Evolutionary conservation across 2,113 vertebrate species (phyloP), one percentile per base, ranked within the genome.

Genomic region (Hiodon tergisus): DNA sequence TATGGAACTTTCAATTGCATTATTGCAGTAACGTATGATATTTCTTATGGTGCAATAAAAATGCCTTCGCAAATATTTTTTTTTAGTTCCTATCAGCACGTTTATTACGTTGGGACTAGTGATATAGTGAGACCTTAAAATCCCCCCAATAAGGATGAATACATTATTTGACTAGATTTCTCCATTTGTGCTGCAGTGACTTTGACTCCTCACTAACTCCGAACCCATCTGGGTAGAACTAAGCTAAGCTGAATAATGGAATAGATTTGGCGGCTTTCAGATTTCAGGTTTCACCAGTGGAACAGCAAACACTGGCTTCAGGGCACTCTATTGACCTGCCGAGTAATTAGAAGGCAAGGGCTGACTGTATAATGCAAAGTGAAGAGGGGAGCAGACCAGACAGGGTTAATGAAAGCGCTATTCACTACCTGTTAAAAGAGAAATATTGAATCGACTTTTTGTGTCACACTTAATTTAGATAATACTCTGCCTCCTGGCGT

Each of bases 201-300:
- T 47, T 50, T 72, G 70, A 72, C 58, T 58, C 47, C n/a, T 8
- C 71, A 62, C 16, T 73, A n/a, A 54, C 60, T 63, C 48, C 17
- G 10, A 13, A 50, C n/a, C 51, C 50, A 11, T 63, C 16, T 65
- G 61, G 72, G 71, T 47, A 63, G 4, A 50, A 47, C 61, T 63
- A 55, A 9, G 11, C 47, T 16, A 11, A 31, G 60, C 11, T n/a
- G n/a, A 3, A 6, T 14, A 53, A 63, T 11, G 5, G 6, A 62
- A n/a, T 4, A 50, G 4, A 51, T 54, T 47, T 46, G 61, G 72
- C 51, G 3, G 2, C 7, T n/a, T 73, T 16, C 16, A 17, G 50
- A 46, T 31, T 53, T n/a, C 51, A 6, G 60, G 59, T 31, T 46
- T 63, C 60, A 13, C 2, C 5, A 10, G 59, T 14, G 72, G 57